Evolutionary conservation across 2,888 invertebrate species (phyloP).

Genomic region (Hirtodrosophila alboralis): DNA sequence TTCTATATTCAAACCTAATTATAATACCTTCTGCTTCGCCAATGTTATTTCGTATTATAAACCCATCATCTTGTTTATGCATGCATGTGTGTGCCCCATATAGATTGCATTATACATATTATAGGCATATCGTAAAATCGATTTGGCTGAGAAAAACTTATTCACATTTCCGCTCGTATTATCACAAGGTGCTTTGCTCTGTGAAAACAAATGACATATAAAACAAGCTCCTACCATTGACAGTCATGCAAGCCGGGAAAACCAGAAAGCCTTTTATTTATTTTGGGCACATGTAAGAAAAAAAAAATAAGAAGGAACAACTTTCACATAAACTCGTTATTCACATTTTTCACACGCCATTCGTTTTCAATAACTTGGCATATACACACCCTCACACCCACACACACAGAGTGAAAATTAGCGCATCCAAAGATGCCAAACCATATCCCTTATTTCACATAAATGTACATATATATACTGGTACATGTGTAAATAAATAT

Average conservation of each 20-base stretch:
- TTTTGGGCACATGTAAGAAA: neutral
- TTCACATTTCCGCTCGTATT: conserved; percentile 28
- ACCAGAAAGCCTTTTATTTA: conserved; percentile 18
- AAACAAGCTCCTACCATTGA: conserved; percentile 28
- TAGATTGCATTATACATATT: no score
- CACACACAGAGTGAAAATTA: conserved; percentile 54
- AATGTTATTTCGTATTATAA: neutral
- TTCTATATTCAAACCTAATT: no score
- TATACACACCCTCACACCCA: conserved; percentile 7
- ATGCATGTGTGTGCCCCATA: no score
- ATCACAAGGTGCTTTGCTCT: conserved; percentile 33
- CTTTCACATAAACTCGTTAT: conserved; percentile 50
- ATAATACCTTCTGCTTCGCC: no score
- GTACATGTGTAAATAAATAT: conserved; percentile 2
- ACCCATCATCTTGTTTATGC: neutral
- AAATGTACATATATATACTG: conserved; percentile 7
- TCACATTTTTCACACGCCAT: conserved; percentile 76
- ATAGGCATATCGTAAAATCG: conserved; percentile 8
- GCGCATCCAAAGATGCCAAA: conserved; percentile 54
- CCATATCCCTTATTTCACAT: conserved; percentile 39
- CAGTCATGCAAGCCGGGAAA: conserved; percentile 39
- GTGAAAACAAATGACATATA: conserved; percentile 1
- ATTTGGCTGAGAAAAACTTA: conserved; percentile 16
- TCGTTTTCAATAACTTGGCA: conserved; percentile 73
- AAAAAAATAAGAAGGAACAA: conserved; percentile 13